phyloP scores from a whole-genome alignment of 2,888 invertebrate species.

The Rotaria macrura region DNA sequence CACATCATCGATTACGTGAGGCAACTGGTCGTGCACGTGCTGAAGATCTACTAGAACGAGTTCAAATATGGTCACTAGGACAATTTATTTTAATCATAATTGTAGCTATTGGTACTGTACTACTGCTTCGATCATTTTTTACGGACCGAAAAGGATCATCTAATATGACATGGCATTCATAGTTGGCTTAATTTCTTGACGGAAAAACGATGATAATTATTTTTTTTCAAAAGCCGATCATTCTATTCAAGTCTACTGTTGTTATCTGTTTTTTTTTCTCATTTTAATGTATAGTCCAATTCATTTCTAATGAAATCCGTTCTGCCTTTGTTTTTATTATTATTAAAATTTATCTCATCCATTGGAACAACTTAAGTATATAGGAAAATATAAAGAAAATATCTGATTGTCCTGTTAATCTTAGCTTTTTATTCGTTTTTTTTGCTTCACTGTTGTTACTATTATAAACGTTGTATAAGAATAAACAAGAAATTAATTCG shows the following conservation, averaged over 20 bases:
- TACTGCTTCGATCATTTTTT: constrained; percentile 44
- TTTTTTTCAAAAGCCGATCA: background rate
- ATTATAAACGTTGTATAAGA: background rate
- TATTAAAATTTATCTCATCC: background rate
- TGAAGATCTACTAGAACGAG: constrained; percentile 81
- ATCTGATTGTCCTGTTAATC: background rate
- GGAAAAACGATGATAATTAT: no score
- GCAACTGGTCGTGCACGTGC: constrained; percentile 86
- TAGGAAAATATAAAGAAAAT: background rate
- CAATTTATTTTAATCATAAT: constrained; percentile 41
- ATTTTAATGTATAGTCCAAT: background rate
- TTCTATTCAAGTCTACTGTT: background rate
- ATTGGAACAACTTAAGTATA: background rate
- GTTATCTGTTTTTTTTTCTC: background rate
- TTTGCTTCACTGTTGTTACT: background rate
- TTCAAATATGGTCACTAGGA: constrained; percentile 42
- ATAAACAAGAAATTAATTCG: background rate
- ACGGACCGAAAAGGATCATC: constrained; percentile 18
- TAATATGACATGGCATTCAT: background rate
- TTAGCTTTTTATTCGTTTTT: background rate
- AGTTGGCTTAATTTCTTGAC: background rate
- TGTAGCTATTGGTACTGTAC: constrained; percentile 43
- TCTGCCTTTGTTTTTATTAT: background rate
- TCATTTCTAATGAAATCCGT: background rate
- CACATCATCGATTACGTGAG: constrained; percentile 85